Base-by-base conservation (phyloP, 2,113 vertebrate species). In the Bagarius yarrelli region DNA sequence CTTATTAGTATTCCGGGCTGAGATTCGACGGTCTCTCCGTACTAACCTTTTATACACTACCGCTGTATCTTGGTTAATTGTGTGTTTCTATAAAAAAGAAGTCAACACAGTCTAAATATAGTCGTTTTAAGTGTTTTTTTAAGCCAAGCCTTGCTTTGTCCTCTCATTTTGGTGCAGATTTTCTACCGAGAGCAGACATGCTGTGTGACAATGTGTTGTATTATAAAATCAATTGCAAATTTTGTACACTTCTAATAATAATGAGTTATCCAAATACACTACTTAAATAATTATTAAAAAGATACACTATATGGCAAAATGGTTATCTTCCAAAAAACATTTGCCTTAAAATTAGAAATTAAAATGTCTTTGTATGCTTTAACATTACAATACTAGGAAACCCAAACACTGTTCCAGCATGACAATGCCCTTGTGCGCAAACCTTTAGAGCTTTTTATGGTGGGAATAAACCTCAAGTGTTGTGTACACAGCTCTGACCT, bases 31-130 rank as follows among this genome's bases (percentile, higher is more conserved):
- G 15, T 40, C 55, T 59, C 55, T 59, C 15, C 15, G 25, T 60
- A 36, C 21, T 80, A 59, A 23, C 32, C 32, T 56, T 70, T 30
- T 21, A 79, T 70, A 16, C 27, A 21, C n/a, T 50, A 64, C 34
- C 40, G 32, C 18, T 70, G 66, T 69, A 56, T 71, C 59, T 34
- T 72, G 40, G 40, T 60, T 57, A 61, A 71, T 30, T 57, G 19
- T 50, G 40, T 30, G 36, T 73, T 61, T 60, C 40, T 8, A 80
- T 36, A 71, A 69, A 80, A 23, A 50, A 47, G 64, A 69, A 23
- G 32, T 57, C 32, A 47, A 47, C 25, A 63, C 6, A 40, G 32
- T 13, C 55, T 59, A 32, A 56, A 59, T 25, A 67, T 59, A 57
- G 16, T 59, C 8, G 1, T 66, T 32, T 36, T 56, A 79, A 25